Conservation (phyloP, 2,888 invertebrate species). For the Drosophila aldrichi region DNA sequence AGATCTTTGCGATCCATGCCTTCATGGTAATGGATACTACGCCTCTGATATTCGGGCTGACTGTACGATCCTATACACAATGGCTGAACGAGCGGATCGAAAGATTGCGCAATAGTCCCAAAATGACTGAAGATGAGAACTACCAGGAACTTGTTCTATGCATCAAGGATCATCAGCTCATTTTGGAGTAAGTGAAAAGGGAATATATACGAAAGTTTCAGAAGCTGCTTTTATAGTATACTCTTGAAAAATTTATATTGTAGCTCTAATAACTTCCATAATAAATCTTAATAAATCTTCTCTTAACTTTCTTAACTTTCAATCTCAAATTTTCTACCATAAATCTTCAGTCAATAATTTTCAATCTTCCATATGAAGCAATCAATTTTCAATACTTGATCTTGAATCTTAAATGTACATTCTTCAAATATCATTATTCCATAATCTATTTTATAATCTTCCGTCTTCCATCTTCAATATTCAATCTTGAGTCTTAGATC, state of each 20-base stretch:
- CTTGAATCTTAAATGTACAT: no score
- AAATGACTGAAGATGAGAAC: conserved; percentile 1
- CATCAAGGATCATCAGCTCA: conserved; percentile 9
- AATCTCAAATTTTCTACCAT: no score
- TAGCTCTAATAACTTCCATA: no score
- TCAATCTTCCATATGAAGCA: no score
- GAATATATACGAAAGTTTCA: background rate
- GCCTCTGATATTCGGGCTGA: background rate
- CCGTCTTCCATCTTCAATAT: background rate
- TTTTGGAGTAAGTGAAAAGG: background rate
- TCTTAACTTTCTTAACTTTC: no score
- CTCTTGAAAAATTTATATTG: no score
- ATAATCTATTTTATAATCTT: no score
- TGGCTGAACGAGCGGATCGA: conserved; percentile 1
- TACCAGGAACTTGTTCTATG: conserved; percentile 1
- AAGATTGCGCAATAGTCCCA: background rate
- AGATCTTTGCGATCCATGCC: conserved; percentile 1
- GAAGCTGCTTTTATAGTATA: no score
- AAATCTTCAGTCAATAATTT: no score
- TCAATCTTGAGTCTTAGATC: background rate
- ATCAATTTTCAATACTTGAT: no score
- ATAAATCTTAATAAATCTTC: no score
- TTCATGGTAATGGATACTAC: background rate
- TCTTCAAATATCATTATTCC: no score
- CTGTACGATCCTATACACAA: conserved; percentile 1